Base-by-base conservation (phyloP, 2,888 invertebrate genomes). In the Pediacus dermestoides region DNA sequence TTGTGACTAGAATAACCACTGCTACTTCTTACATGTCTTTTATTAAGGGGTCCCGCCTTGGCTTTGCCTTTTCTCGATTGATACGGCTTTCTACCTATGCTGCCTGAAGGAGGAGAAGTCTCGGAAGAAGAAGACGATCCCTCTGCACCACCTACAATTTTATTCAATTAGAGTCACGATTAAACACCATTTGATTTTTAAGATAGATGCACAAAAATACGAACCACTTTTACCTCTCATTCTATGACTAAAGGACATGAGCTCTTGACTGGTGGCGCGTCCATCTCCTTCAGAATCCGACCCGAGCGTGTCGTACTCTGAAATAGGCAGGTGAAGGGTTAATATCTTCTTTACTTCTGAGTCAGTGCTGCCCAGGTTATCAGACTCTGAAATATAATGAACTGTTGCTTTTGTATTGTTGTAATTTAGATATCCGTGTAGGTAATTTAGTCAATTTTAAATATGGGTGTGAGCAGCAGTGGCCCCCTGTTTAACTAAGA, bases 291-390 rank as follows among this genome's bases (percentile, higher is more conserved):
- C 89, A 69, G 88, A 88, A 72, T 84, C 84, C 68, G 82, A 83
- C 63, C 83, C 84, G 64, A 82, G 76, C 63, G 83, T 83, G 76
- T 90, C 90, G 77, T 90, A 89, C 77, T 89, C 90, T 81, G 87
- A 87, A 83, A 88, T 88, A 76, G 88, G 87, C 79, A 88, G 84
- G 81, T 88, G 88, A 74, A 88, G 84, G 71, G 87, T 86, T 82
- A 88, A 73, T 80, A 88, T 88, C 82, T 88, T 87, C 83, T 87
- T 87, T 76, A 88, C 87, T 81, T 90, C 89, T 74, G 89, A 89
- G 81, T 90, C 89, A 78, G 89, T 89, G 70, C 88, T 89, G 75
- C 90, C 89, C 82, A 88, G 81, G 83, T 88, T 89, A 83, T 88
- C 89, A 75, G 87, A 87, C 79, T 91, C 85, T 85, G 84, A 62